These are phyloP conservation scores for Orchestia grillus DNA, from an alignment of 1,140 invertebrate species.

Conservation along the genomic window DNA sequence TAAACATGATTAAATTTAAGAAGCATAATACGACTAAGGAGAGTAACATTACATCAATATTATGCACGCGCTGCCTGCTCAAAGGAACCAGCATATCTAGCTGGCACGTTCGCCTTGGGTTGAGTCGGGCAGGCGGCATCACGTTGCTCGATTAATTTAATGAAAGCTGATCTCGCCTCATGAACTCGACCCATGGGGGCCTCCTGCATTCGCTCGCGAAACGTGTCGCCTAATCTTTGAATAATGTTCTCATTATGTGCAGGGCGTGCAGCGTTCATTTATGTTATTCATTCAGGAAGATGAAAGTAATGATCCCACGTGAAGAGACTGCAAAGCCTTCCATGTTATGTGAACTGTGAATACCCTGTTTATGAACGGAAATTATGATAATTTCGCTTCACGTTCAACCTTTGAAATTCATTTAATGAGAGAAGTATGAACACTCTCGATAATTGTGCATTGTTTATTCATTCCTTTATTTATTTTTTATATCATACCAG, in stretches of 20 bases:
- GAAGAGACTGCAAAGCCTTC: not conserved
- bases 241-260: not conserved
- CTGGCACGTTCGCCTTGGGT: not conserved
- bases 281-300: not conserved
- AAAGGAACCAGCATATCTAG: not conserved
- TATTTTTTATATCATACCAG: too few relatives aligned
- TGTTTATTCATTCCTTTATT: too few relatives aligned
- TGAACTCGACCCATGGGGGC: conserved; percentile 3
- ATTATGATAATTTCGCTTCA: not conserved
- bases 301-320: not conserved
- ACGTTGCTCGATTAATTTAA: conserved; percentile 25
- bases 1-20: not conserved
- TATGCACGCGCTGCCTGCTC: not conserved
- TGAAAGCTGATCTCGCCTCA: conserved; percentile 13
- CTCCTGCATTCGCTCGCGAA: not conserved
- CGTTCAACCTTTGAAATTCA: not conserved
- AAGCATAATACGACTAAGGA: not conserved
- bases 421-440: too few relatives aligned
- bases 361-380: not conserved
- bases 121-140: not conserved
- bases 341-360: not conserved
- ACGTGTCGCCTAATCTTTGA: not conserved
- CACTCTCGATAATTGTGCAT: too few relatives aligned
- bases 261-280: not conserved
- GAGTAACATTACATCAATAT: not conserved